Evolutionary conservation across 2,113 vertebrate species (phyloP).

Genomic region (Platichthys flesus): DNA sequence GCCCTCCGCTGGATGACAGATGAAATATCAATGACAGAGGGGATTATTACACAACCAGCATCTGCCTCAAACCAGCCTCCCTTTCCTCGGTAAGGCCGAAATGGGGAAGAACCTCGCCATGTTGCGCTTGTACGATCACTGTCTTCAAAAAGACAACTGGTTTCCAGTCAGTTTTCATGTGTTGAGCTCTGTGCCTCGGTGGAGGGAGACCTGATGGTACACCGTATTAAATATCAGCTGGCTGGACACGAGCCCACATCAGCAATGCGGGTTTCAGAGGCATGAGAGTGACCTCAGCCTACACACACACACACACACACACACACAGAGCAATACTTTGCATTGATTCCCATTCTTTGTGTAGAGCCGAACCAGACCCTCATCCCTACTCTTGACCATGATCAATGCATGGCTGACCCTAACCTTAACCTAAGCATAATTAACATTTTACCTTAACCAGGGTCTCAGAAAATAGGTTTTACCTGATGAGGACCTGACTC

Average conservation of each 20-base stretch:
- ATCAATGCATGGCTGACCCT: no score
- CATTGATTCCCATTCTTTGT: neutral
- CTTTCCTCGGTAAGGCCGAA: slow-evolving; percentile 20
- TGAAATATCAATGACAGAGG: slow-evolving; percentile 52
- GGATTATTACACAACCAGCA: slow-evolving; percentile 65
- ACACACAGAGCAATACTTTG: neutral
- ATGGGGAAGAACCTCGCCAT: slow-evolving; percentile 11
- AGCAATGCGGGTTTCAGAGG: slow-evolving; percentile 78
- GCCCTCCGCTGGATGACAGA: slow-evolving; percentile 23
- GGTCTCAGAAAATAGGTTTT: neutral
- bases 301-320: slow-evolving; percentile 18
- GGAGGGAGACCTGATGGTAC: slow-evolving; percentile 58
- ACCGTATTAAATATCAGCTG: slow-evolving; percentile 64
- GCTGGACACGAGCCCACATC: slow-evolving; percentile 74
- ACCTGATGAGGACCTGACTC: neutral
- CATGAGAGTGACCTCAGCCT: slow-evolving; percentile 74
- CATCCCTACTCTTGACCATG: no score
- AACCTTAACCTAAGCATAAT: no score
- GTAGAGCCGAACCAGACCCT: neutral
- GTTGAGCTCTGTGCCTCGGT: slow-evolving; percentile 9
- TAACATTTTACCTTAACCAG: no score
- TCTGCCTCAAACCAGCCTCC: slow-evolving; percentile 39
- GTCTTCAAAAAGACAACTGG: neutral
- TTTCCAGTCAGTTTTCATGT: neutral
- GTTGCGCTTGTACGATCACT: slow-evolving; percentile 32